These are phyloP conservation scores for Anoplophora glabripennis DNA, from an alignment of 1,140 invertebrate genomes.

Conservation along the genomic window DNA sequence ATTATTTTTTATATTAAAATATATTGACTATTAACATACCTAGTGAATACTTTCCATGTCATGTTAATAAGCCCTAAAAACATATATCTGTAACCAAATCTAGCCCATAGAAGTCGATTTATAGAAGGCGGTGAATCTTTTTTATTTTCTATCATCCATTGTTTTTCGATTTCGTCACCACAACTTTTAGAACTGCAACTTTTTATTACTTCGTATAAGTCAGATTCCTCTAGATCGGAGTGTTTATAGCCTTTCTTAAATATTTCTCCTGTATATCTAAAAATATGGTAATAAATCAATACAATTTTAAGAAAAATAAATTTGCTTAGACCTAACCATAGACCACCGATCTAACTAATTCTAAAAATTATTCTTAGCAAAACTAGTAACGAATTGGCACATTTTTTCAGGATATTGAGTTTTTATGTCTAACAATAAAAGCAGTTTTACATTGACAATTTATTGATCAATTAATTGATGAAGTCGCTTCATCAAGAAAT, in stretches of 20 bases:
- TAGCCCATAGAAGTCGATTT: conserved; percentile 7
- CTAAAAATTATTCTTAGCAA: no score
- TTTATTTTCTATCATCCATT: conserved; percentile 19
- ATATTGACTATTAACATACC: neutral
- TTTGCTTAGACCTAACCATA: no score
- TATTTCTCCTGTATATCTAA: conserved; percentile 28
- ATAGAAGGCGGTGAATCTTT: conserved; percentile 12
- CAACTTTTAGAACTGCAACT: conserved; percentile 25
- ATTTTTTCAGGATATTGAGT: no score
- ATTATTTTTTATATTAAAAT: neutral
- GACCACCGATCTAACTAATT: no score
- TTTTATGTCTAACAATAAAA: no score
- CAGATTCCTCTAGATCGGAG: conserved; percentile 34
- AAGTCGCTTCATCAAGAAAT: no score
- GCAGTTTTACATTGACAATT: no score
- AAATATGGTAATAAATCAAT: no score
- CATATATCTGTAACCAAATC: conserved; percentile 15
- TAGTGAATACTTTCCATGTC: conserved; percentile 3
- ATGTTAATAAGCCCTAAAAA: conserved; percentile 12
- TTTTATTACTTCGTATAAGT: conserved; percentile 36
- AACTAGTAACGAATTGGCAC: no score
- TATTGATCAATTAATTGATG: no score
- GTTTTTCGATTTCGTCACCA: conserved; percentile 32
- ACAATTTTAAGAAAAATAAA: no score
- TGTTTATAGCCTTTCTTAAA: conserved; percentile 30